phyloP scores from a whole-genome alignment of 2,888 invertebrate species.

The Thera britannica region DNA sequence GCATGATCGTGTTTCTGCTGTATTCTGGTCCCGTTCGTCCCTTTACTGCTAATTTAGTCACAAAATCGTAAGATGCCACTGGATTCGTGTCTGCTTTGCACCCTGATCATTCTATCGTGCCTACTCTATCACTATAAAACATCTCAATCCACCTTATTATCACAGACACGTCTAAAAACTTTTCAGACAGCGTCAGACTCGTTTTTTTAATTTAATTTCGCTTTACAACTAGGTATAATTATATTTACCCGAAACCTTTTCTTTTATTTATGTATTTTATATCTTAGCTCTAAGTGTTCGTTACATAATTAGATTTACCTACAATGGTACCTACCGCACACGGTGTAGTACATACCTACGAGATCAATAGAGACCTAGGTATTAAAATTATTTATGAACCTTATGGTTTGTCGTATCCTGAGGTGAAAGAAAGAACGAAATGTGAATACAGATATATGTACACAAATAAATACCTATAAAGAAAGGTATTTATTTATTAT shows the following conservation, averaged over 20 bases:
- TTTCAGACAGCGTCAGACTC: slow-evolving; percentile 1
- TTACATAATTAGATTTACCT: neutral
- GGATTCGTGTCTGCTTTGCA: neutral
- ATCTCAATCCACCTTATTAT: neutral
- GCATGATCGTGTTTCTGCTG: too few species aligned
- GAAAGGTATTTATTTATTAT: too few species aligned
- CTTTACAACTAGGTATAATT: neutral
- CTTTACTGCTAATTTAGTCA: too few species aligned
- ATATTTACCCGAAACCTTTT: neutral
- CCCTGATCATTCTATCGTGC: neutral
- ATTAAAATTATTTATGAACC: too few species aligned
- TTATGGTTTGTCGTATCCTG: too few species aligned
- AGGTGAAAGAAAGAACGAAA: too few species aligned
- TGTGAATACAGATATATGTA: too few species aligned
- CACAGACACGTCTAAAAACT: slow-evolving; percentile 3
- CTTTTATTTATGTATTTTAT: neutral
- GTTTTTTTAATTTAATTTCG: neutral
- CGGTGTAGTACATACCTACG: too few species aligned
- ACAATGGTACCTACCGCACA: too few species aligned
- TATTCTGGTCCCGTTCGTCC: too few species aligned
- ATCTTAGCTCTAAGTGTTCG: neutral
- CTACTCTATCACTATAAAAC: neutral
- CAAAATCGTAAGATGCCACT: neutral
- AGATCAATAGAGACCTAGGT: too few species aligned
- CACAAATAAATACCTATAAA: too few species aligned